Conservation (phyloP, 2,113 vertebrate genomes). For the Platichthys flesus region DNA sequence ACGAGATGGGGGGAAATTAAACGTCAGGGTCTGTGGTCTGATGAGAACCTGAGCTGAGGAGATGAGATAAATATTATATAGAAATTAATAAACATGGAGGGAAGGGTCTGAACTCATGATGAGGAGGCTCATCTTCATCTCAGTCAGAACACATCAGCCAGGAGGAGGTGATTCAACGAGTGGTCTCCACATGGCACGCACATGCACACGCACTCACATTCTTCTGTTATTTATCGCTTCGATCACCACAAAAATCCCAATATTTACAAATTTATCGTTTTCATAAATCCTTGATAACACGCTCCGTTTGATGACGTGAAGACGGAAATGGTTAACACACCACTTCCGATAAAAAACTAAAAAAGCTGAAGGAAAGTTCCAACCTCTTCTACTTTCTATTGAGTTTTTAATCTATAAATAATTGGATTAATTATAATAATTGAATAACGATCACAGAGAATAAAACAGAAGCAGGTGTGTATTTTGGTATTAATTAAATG, state of each 20-base stretch:
- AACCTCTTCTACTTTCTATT: no score
- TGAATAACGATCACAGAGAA: no score
- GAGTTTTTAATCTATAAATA: no score
- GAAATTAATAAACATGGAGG: no score
- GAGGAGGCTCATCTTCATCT: constrained; percentile 3
- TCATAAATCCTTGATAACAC: not conserved
- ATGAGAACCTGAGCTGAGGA: no score
- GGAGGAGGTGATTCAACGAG: constrained; percentile 1
- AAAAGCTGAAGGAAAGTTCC: no score
- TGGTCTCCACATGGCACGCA: not conserved
- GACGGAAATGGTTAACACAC: rapidly evolving
- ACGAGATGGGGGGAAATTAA: no score
- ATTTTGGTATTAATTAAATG: no score
- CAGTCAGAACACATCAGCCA: not conserved
- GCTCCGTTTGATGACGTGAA: not conserved
- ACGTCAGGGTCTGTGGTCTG: not conserved
- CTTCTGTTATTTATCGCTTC: not conserved
- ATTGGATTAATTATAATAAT: no score
- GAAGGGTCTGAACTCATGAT: no score
- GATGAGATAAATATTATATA: no score
- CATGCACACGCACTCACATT: not conserved
- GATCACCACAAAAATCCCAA: not conserved
- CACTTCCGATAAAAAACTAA: constrained; percentile 33
- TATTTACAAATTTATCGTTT: not conserved
- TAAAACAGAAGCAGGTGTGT: no score